A percentile compares a stretch with the other conserved stretches of the same genome.
phyloP scores from a whole-genome alignment of 2,888 invertebrate species.

The Cheiracanthium punctorium region DNA sequence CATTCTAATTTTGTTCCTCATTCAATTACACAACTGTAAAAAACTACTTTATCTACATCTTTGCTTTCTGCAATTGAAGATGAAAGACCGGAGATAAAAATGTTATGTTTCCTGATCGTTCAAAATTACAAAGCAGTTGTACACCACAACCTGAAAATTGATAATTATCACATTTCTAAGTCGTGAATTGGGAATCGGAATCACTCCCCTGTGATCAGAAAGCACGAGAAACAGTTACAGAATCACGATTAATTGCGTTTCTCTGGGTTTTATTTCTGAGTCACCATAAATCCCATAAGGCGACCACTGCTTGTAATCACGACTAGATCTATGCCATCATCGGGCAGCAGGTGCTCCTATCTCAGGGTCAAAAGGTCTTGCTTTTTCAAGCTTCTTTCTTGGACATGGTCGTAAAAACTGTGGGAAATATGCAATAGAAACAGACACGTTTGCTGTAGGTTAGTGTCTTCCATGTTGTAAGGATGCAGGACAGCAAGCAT shows the following conservation, averaged over 20 bases:
- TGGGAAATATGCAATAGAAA: not conserved
- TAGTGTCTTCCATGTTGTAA: no score
- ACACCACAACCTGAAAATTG: no score
- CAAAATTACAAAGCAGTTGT: no score
- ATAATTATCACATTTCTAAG: not conserved
- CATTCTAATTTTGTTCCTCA: no score
- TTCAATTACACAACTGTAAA: no score
- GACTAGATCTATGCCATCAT: not conserved
- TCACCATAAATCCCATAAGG: not conserved
- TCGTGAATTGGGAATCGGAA: no score
- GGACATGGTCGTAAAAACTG: conserved; percentile 70
- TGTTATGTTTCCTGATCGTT: no score
- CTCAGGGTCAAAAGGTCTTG: conserved; percentile 4
- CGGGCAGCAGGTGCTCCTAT: conserved; percentile 4
- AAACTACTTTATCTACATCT: no score
- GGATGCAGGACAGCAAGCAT: no score
- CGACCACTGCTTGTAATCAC: not conserved
- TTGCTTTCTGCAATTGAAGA: no score
- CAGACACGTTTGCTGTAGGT: no score
- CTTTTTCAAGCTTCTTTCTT: conserved; percentile 8
- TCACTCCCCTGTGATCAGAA: conserved; percentile 8
- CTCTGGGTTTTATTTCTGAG: not conserved
- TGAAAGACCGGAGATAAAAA: no score
- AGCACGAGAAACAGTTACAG: not conserved
- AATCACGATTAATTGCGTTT: conserved; percentile 19